Percentiles rank a stretch among this genome's conserved stretches.
phyloP scores from a whole-genome alignment of 2,113 vertebrate species.

The Calyptomena viridis region DNA sequence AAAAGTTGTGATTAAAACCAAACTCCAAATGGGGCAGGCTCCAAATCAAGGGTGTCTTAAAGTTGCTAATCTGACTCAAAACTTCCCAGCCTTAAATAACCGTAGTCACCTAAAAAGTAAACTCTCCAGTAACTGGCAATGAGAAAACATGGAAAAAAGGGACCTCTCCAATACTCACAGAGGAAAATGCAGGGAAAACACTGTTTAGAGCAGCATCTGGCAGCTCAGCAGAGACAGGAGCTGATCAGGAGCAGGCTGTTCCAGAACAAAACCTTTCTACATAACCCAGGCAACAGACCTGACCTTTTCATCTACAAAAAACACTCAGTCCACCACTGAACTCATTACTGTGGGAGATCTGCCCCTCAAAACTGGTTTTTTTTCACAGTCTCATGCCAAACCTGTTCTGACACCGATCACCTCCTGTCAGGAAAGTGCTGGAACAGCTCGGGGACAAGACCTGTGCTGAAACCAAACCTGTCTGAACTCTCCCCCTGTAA shows the following conservation, averaged over 20 bases:
- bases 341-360: not conserved
- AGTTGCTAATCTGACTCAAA: not conserved
- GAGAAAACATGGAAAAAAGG: not conserved
- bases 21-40: not conserved
- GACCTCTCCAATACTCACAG: not conserved
- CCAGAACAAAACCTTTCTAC: conserved; percentile 23
- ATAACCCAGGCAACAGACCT: conserved; percentile 12
- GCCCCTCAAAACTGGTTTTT: not conserved
- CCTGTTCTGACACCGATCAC: not conserved
- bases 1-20: conserved; percentile 32
- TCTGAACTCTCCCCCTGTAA: not conserved
- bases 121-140: not conserved
- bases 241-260: conserved; percentile 5
- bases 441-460: not conserved
- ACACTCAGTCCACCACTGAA: not conserved
- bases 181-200: not conserved
- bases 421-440: conserved; percentile 9
- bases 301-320: conserved; percentile 20
- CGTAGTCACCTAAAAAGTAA: not conserved
- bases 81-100: not conserved
- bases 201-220: not conserved
- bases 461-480: conserved; percentile 40
- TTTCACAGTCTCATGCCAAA: not conserved
- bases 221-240: not conserved
- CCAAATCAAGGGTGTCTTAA: not conserved